phyloP scores from a whole-genome alignment of 2,113 vertebrate genomes.

The Takifugu flavidus region DNA sequence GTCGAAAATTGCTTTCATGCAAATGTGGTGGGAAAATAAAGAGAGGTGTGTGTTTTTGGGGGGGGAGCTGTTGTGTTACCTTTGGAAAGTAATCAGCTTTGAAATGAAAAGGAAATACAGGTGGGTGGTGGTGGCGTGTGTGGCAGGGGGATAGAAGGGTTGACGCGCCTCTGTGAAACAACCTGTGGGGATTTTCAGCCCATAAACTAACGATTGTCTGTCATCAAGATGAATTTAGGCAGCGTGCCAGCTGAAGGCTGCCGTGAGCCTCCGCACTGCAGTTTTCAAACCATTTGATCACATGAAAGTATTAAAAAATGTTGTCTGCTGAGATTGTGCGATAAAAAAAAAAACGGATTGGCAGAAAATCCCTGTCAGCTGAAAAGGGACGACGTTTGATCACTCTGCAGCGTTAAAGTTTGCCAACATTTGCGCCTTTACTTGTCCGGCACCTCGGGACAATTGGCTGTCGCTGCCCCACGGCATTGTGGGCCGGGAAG shows the following conservation, averaged over 20 bases:
- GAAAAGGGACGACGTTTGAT: too few species aligned
- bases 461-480: too few species aligned
- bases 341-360: too few species aligned
- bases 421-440: too few species aligned
- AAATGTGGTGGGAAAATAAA: slow-evolving; percentile 2
- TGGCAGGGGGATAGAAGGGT: neutral
- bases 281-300: neutral
- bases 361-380: too few species aligned
- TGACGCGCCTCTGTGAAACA: neutral
- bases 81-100: neutral
- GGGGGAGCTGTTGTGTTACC: neutral
- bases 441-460: too few species aligned
- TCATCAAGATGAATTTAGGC: slow-evolving; percentile 40
- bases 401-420: too few species aligned
- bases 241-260: slow-evolving; percentile 32
- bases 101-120: neutral
- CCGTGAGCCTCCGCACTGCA: slow-evolving; percentile 7
- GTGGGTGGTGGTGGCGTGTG: too few species aligned
- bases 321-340: too few species aligned
- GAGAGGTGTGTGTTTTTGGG: neutral
- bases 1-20: slow-evolving; percentile 22
- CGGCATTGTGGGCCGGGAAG: too few species aligned
- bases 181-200: slow-evolving; percentile 13
- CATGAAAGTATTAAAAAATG: too few species aligned
- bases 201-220: slow-evolving; percentile 31